A percentile compares a stretch with the other conserved stretches of the same genome.
Evolutionary conservation across 2,888 invertebrate species (phyloP).

Genomic region (Esperia sulphurella): DNA sequence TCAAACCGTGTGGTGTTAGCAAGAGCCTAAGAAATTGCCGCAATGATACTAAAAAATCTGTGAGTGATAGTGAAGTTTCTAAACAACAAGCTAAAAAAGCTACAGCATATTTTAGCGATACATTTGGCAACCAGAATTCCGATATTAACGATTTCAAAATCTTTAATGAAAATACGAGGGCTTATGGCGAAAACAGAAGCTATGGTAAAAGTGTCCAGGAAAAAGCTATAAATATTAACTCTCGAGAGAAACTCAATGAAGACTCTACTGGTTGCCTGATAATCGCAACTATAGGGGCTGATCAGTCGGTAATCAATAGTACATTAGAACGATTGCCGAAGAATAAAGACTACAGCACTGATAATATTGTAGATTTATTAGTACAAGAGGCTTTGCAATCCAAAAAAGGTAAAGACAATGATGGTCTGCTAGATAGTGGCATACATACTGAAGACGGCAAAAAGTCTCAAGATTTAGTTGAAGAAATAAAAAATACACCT

Average conservation of each 20-base stretch:
- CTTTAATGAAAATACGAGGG: not conserved
- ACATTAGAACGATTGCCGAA: constrained; percentile 42
- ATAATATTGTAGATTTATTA: constrained; percentile 46
- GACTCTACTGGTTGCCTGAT: constrained; percentile 36
- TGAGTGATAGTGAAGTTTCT: not conserved
- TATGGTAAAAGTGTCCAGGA: no score
- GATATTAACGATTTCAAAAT: not conserved
- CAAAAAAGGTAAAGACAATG: constrained; percentile 11
- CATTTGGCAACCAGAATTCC: not conserved
- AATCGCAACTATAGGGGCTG: constrained; percentile 40
- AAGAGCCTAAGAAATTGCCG: constrained; percentile 17
- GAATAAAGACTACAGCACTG: constrained; percentile 30
- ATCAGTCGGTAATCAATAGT: constrained; percentile 47
- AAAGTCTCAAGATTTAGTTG: constrained; percentile 23
- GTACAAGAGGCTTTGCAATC: constrained; percentile 44
- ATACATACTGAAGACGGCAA: constrained; percentile 28
- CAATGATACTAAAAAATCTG: constrained; percentile 2
- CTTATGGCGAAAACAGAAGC: no score
- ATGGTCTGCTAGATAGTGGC: constrained; percentile 28
- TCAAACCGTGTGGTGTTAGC: constrained; percentile 30
- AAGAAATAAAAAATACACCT: constrained; percentile 37
- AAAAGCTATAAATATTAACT: not conserved
- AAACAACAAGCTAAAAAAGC: not conserved
- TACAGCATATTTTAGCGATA: not conserved
- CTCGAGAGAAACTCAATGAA: constrained; percentile 23